A percentile compares a stretch with the other conserved stretches of the same genome.
Conservation (phyloP, 2,797 vertebrate genomes). For the Bovichtus diacanthus region DNA sequence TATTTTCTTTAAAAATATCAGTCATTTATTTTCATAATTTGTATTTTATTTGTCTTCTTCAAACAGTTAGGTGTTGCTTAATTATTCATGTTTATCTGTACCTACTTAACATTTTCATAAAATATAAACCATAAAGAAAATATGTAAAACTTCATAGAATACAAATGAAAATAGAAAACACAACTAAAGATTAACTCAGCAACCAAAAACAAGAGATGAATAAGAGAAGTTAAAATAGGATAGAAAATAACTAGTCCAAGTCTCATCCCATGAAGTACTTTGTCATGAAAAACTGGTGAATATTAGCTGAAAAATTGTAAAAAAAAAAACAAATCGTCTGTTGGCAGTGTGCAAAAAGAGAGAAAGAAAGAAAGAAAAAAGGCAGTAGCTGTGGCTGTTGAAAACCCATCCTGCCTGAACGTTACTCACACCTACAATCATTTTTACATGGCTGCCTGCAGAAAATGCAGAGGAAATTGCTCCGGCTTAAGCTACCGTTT, state of each 20-base stretch:
- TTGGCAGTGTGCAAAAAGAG: not conserved
- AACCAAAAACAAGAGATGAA: not conserved
- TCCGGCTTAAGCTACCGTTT: constrained; percentile 63
- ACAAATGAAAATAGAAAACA: not conserved
- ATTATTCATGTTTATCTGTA: no score
- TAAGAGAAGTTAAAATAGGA: not conserved
- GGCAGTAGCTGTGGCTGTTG: constrained; percentile 8
- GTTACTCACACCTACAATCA: constrained; percentile 55
- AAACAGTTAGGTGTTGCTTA: no score
- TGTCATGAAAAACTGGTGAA: not conserved
- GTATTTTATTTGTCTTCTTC: no score
- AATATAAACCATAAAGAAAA: not conserved
- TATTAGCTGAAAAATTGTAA: not conserved
- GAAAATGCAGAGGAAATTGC: constrained; percentile 64
- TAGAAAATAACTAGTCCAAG: not conserved
- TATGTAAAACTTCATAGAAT: not conserved
- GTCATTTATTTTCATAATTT: no score
- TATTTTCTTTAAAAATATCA: no score
- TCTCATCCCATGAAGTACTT: not conserved
- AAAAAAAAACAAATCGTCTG: constrained; percentile 5
- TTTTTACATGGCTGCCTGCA: constrained; percentile 68
- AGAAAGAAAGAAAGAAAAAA: not conserved
- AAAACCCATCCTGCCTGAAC: constrained; percentile 14
- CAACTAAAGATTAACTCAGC: not conserved
- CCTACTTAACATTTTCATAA: no score